Percentiles rank a stretch among this genome's conserved stretches.
Evolutionary conservation across 1,140 invertebrate genomes (phyloP).

Genomic region (Hylaeus anthracinus): DNA sequence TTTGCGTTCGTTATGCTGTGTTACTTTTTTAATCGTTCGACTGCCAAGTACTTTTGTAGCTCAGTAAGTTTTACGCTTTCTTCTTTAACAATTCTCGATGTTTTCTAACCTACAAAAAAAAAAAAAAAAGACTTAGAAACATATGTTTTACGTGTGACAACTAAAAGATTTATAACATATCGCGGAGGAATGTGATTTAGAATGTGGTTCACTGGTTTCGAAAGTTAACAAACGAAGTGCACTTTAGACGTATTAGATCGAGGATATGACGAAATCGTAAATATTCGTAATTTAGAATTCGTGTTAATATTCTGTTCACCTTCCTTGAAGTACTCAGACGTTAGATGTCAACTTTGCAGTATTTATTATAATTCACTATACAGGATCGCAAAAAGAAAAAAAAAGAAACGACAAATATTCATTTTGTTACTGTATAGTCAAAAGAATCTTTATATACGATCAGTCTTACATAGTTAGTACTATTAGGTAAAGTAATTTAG

Average conservation of each 20-base stretch:
- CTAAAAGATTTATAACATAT: constrained; percentile 17
- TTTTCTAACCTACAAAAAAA: background rate
- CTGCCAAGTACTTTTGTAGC: constrained; percentile 32
- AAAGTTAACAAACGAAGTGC: background rate
- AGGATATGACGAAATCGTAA: background rate
- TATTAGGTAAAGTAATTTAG: constrained; percentile 2
- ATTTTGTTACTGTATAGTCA: constrained; percentile 17
- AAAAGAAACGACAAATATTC: background rate
- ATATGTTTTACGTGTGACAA: background rate
- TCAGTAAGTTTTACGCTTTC: background rate
- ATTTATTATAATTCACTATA: constrained; percentile 7
- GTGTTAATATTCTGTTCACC: background rate
- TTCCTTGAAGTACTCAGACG: background rate
- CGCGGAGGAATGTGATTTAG: constrained; percentile 1
- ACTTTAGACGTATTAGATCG: constrained; percentile 3
- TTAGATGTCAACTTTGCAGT: constrained; percentile 28
- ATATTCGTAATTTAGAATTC: background rate
- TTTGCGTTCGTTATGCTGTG: background rate
- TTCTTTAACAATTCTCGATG: background rate
- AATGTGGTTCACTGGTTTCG: background rate
- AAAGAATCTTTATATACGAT: constrained; percentile 13
- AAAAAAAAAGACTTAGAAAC: background rate
- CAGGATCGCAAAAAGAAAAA: background rate
- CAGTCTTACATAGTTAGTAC: constrained; percentile 12
- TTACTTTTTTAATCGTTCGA: constrained; percentile 1